A percentile compares a stretch with the other conserved stretches of the same genome.
phyloP scores from a whole-genome alignment of 1,140 invertebrate species.

The Brachionus sp. region DNA sequence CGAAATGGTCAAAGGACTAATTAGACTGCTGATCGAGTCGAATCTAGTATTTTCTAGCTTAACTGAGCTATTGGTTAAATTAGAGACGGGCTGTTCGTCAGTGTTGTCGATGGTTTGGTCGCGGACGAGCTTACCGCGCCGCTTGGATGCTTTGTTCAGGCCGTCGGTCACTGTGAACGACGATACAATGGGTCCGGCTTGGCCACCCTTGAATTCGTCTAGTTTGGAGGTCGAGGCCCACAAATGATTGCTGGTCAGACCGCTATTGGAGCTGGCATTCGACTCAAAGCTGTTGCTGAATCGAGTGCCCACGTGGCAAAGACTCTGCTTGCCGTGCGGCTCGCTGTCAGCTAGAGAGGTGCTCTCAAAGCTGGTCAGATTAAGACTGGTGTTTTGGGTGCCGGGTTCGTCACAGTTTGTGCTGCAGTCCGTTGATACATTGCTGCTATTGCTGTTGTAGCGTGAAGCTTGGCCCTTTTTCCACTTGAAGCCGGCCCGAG shows the following conservation, averaged over 20 bases:
- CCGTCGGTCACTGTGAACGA: background rate
- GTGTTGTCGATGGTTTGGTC: conserved; percentile 29
- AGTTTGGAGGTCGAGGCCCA: conserved; percentile 13
- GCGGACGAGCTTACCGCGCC: conserved; percentile 2
- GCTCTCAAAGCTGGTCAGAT: conserved; percentile 9
- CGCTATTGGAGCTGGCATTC: background rate
- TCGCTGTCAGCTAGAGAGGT: background rate
- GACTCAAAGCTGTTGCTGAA: conserved; percentile 45
- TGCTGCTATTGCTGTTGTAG: conserved; percentile 32
- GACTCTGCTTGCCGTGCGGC: background rate
- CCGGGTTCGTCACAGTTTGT: background rate
- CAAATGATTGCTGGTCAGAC: background rate
- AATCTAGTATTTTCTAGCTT: conserved; percentile 10
- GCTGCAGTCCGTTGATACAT: conserved; percentile 10
- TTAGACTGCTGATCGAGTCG: conserved; percentile 33
- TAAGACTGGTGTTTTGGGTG: conserved; percentile 2
- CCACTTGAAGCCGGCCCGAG: background rate
- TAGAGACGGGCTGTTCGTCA: background rate
- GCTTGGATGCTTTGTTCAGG: background rate
- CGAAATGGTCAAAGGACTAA: background rate
- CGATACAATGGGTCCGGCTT: background rate
- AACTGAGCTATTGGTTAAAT: background rate
- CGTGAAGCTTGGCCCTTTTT: conserved; percentile 39
- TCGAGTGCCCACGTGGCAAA: background rate
- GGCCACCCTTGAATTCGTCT: background rate